phyloP scores from a whole-genome alignment of 2,113 vertebrate species.

The Rhinoptilus africanus region DNA sequence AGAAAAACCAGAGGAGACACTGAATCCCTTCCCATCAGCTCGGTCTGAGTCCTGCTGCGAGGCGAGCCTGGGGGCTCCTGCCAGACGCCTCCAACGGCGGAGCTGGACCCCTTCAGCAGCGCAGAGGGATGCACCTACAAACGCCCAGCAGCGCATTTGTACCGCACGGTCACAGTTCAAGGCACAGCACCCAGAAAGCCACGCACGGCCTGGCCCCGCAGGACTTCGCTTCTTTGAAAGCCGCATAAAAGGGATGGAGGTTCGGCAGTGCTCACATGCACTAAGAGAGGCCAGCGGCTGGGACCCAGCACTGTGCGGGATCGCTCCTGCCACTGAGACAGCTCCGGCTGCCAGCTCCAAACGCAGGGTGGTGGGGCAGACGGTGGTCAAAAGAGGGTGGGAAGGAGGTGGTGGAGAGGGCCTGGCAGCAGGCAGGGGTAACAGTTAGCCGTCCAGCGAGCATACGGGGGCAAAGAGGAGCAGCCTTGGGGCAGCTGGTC shows the following conservation, averaged over 20 bases:
- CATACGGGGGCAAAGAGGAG: background rate
- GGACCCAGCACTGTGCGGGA: background rate
- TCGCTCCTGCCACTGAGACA: accelerated
- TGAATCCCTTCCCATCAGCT: background rate
- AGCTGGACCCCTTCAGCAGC: background rate
- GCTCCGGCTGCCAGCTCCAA: background rate
- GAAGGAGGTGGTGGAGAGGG: background rate
- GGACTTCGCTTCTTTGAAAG: background rate
- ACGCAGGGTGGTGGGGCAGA: accelerated
- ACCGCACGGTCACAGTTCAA: accelerated
- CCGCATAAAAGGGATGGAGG: background rate
- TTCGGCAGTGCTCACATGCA: background rate
- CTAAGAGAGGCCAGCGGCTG: background rate
- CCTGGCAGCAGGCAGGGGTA: background rate
- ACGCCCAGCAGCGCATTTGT: accelerated
- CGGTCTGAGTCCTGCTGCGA: accelerated
- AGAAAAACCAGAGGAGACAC: background rate
- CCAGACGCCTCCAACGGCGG: background rate
- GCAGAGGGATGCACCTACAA: accelerated
- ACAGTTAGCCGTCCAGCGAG: background rate
- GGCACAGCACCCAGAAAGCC: background rate
- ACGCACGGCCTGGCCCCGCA: background rate
- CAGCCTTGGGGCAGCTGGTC: background rate
- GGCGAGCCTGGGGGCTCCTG: background rate
- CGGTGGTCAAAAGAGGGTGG: background rate